Percentiles rank a stretch among this genome's conserved stretches.
Evolutionary conservation across 2,797 vertebrate genomes (phyloP).

Genomic region (Aldrovandia affinis): DNA sequence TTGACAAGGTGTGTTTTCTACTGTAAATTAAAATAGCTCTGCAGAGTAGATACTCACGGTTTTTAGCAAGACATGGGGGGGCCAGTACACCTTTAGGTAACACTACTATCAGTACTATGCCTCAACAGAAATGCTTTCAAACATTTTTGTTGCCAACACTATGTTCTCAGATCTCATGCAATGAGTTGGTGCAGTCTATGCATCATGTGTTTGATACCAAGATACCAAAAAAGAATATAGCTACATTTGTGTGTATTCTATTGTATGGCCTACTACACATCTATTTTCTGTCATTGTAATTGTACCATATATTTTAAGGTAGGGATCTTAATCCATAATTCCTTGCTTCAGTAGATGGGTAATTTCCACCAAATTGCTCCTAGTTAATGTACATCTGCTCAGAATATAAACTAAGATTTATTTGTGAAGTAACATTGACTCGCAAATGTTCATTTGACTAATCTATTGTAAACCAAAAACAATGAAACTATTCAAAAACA

Average conservation of each 20-base stretch:
- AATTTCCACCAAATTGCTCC: not conserved
- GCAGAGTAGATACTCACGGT: not conserved
- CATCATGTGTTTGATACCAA: not conserved
- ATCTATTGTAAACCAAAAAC: no score
- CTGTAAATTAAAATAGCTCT: constrained; percentile 5
- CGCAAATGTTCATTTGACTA: no score
- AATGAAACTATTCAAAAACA: no score
- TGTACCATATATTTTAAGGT: not conserved
- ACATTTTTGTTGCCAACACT: not conserved
- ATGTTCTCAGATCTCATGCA: not conserved
- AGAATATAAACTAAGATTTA: no score
- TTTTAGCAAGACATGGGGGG: not conserved
- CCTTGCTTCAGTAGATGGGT: not conserved
- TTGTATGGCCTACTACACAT: not conserved
- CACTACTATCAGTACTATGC: not conserved
- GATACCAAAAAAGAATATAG: constrained; percentile 1
- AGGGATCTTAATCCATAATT: constrained; percentile 19
- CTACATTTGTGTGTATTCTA: not conserved
- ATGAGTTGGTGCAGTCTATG: not conserved
- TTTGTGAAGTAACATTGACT: no score
- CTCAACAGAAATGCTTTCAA: not conserved
- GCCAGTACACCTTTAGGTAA: not conserved
- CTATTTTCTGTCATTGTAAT: not conserved
- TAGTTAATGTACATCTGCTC: no score
- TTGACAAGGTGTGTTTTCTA: not conserved